phyloP scores from a whole-genome alignment of 2,888 invertebrate genomes.

The Margaritifera margaritifera region DNA sequence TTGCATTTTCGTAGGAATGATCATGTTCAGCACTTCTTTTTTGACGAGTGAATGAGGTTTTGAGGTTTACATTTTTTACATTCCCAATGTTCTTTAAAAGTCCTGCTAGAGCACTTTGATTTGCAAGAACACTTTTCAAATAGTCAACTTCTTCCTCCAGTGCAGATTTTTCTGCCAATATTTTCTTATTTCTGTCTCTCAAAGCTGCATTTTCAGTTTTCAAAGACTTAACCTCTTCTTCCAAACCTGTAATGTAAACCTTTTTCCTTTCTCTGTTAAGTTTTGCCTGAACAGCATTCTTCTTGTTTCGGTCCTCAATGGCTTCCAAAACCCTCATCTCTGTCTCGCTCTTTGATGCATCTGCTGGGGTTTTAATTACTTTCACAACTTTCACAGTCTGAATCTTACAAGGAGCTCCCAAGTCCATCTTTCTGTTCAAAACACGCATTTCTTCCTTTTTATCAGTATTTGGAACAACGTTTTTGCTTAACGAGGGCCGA shows the following conservation, averaged over 20 bases:
- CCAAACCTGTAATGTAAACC: constrained; percentile 58
- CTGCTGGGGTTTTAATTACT: constrained; percentile 41
- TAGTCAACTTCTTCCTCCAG: constrained; percentile 64
- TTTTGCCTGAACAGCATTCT: constrained; percentile 65
- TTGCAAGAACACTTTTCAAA: constrained; percentile 65
- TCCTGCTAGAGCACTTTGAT: constrained; percentile 62
- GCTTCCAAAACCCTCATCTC: constrained; percentile 45
- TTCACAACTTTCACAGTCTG: constrained; percentile 51
- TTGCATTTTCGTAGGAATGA: constrained; percentile 51
- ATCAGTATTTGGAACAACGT: no score
- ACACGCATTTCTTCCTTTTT: no score
- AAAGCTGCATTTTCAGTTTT: constrained; percentile 51
- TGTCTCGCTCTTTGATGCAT: constrained; percentile 24
- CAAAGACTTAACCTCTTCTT: constrained; percentile 50
- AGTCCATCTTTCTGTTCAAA: neutral
- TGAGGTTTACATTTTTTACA: constrained; percentile 53
- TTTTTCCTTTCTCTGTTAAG: constrained; percentile 68
- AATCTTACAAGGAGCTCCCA: neutral
- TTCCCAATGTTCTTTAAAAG: constrained; percentile 64
- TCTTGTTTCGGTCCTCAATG: constrained; percentile 55
- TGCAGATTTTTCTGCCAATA: constrained; percentile 35
- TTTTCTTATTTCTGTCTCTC: constrained; percentile 28
- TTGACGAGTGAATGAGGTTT: constrained; percentile 44
- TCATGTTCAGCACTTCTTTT: constrained; percentile 52
- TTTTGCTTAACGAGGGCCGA: no score